Evolutionary conservation across 2,113 vertebrate genomes (phyloP), one percentile per base, ranked within the genome.

Genomic region (Phalacrocorax aristotelis): DNA sequence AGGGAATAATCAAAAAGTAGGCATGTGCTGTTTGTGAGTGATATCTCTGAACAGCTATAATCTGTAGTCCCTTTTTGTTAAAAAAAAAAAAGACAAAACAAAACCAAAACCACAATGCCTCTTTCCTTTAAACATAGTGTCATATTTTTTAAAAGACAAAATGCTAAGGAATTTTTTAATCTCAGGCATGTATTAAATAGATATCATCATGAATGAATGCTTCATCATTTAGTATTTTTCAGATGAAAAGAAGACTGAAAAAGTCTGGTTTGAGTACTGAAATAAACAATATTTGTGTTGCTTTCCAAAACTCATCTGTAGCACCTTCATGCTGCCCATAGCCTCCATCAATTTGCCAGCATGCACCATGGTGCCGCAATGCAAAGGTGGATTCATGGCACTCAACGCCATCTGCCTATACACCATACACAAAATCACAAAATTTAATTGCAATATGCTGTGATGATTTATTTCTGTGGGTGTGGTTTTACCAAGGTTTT

Each of bases 21-120:
- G 46, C 96, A 70, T 64, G 27, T 92, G 16, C 40, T 95, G 42
- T 86, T 96, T 97, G 44, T 97, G 75, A 96, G 25, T 90, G 27
- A 70, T 91, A 93, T 52, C 21, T 96, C 79, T 83, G 48, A 93
- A 44, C 46, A 87, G 12, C 68, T 80, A 20, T 79, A 8, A 52
- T 34, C 40, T 90, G 40, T n/a, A 32, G 34, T 69, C 15, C 22
- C 65, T 57, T 83, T 86, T 77, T 68, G 42, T 54, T 90, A 75
- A 72, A 90, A 68, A 14, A 93, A 0, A 3, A 9, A 29, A 68
- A 81, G 9, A 3, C 17, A 87, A 89, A 71, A 8, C 5, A 49
- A 46, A 74, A 83, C 3, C 15, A 58, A 44, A 94, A 58, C 2
- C 11, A 36, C 16, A 66, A 17, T 60, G 1, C 1, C 32, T 3